phyloP scores from a whole-genome alignment of 2,113 vertebrate species.

The Rhabdomys dilectus region DNA sequence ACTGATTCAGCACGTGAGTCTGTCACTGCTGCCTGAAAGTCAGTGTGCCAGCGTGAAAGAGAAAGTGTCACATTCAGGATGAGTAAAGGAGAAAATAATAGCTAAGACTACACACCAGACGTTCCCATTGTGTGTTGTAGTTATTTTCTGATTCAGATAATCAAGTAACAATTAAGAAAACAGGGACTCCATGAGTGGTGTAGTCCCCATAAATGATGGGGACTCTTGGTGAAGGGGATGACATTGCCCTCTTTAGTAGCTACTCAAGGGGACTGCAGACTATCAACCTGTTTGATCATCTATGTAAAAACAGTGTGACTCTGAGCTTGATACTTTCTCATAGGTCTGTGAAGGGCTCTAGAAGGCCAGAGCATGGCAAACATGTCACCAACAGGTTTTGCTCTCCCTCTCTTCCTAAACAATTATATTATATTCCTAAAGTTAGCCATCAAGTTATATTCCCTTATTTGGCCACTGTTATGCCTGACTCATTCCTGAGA shows the following conservation, averaged over 20 bases:
- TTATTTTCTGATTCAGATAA: background rate
- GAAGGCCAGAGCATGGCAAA: background rate
- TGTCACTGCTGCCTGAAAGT: background rate
- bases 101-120: background rate
- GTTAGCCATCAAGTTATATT: background rate
- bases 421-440: background rate
- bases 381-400: background rate
- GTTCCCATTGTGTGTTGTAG: background rate
- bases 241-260: background rate
- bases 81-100: background rate
- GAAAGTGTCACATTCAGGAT: background rate
- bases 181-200: accelerated
- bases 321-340: background rate
- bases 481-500: background rate
- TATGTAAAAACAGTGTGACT: background rate
- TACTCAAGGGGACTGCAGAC: background rate
- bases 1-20: background rate
- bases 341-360: background rate
- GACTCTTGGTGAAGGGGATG: background rate
- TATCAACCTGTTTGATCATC: background rate
- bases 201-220: background rate
- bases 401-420: background rate
- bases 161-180: background rate
- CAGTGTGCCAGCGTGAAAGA: background rate
- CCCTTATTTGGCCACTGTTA: background rate